Evolutionary conservation across 1,140 invertebrate genomes (phyloP).

Genomic region (Danaus melanippus): DNA sequence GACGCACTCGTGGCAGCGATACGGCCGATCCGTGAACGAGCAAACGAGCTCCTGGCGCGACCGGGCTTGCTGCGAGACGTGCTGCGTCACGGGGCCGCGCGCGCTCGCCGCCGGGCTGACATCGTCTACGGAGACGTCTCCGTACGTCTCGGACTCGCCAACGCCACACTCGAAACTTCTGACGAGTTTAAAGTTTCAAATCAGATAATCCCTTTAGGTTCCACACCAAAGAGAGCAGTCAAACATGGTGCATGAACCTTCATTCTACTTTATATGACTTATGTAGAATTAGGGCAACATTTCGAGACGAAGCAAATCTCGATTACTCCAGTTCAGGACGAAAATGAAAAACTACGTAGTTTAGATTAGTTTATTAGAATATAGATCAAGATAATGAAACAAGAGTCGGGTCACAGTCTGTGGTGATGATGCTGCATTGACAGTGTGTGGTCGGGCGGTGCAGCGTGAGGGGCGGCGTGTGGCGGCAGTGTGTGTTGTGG

Average conservation of each 20-base stretch:
- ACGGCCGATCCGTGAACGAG: constrained; percentile 59
- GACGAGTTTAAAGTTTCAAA: neutral
- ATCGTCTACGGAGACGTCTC: constrained; percentile 80
- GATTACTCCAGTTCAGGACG: neutral
- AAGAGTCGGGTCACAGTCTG: constrained; percentile 18
- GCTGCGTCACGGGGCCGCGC: constrained; percentile 79
- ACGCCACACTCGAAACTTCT: constrained; percentile 5
- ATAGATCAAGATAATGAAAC: constrained; percentile 2
- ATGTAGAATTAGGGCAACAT: no score
- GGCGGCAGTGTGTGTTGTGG: constrained; percentile 16
- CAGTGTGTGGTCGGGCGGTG: constrained; percentile 23
- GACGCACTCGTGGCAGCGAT: constrained; percentile 31
- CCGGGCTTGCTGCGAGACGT: constrained; percentile 77
- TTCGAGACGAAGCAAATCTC: constrained; percentile 2
- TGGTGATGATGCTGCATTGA: constrained; percentile 37
- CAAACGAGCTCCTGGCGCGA: constrained; percentile 41
- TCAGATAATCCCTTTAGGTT: neutral
- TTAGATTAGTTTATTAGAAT: no score
- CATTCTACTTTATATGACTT: no score
- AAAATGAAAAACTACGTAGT: neutral
- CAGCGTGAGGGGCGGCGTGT: constrained; percentile 14
- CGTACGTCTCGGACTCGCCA: constrained; percentile 73
- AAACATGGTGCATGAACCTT: no score
- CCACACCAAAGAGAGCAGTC: no score
- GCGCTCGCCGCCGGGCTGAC: constrained; percentile 79